phyloP scores from a whole-genome alignment of 2,113 vertebrate genomes.

The Gambusia holbrooki region DNA sequence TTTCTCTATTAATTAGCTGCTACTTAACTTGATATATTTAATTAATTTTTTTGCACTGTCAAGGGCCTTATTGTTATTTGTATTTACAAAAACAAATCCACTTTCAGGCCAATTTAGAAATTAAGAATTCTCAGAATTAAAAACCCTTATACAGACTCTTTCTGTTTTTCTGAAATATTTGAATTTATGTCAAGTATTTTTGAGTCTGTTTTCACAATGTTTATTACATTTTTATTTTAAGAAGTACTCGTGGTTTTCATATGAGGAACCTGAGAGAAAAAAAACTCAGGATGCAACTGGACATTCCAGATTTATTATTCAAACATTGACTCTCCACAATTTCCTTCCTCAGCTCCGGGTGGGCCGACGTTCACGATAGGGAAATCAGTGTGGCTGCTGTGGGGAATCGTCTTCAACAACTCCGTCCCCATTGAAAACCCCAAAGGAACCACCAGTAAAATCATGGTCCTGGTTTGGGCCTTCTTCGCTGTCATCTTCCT shows the following conservation, averaged over 20 bases:
- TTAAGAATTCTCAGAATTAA: background rate
- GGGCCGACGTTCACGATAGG: slow-evolving; percentile 97
- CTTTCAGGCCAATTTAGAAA: background rate
- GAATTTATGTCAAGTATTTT: no score
- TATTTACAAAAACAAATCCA: background rate
- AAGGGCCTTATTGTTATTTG: background rate
- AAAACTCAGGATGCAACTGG: background rate
- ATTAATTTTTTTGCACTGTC: background rate
- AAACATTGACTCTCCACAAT: slow-evolving; percentile 2
- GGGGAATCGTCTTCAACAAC: slow-evolving; percentile 99
- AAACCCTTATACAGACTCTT: no score
- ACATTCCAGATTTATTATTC: background rate
- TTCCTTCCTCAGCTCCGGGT: slow-evolving; percentile 79
- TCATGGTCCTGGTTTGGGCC: slow-evolving; percentile 99
- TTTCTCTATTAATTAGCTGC: background rate
- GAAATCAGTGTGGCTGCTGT: slow-evolving; percentile 97
- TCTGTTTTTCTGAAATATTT: no score
- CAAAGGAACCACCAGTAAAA: slow-evolving; percentile 97
- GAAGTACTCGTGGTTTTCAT: no score
- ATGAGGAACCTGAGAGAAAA: background rate
- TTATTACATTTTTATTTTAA: no score
- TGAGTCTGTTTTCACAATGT: no score
- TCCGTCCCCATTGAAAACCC: slow-evolving; percentile 98
- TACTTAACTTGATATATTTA: background rate
- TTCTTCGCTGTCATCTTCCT: slow-evolving; percentile 99